Base-by-base conservation (phyloP, 2,797 vertebrate genomes). In the Parambassis ranga region DNA sequence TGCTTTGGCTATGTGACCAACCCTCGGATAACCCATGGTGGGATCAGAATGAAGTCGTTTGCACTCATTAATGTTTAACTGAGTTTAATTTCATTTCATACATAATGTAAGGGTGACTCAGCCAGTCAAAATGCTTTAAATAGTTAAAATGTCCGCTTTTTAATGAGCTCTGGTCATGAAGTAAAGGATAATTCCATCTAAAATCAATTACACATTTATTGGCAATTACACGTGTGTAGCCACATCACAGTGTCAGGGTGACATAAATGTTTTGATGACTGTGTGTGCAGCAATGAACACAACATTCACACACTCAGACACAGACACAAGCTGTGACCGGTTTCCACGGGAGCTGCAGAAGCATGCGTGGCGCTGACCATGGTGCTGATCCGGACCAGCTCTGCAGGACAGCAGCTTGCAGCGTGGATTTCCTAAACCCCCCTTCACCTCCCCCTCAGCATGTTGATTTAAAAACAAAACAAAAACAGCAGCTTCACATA, bases 361-460 rank as follows among this genome's bases (percentile, higher is more conserved):
- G 52, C 50, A 4, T 7, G 28, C 37, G 15, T 16, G 30, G 64
- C 8, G 77, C 85, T 90, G 84, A 44, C 88, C 86, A 16, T 78
- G 88, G 89, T 89, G 68, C 88, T 89, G 85, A 86, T 67, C 27
- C 55, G 50, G 24, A 51, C 10, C 38, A 5, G 24, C 52, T 1
- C 49, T 28, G 42, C 6, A 8, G 56, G 56, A 44, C 2, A n/a
- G 33, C 32, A 14, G 20, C 39, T 19, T 3, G 14, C 16, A 1
- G 19, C 27, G 3, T 33, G 14, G 9, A 22, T 32, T 5, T 30
- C 43, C 46, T 28, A 28, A 23, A 13, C 7, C 36, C 32, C 36
- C 7, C 16, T 37, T 30, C 22, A 10, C 44, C 14, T n/a, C n/a
- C 15, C 10, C 20, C 7, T 41, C 13, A 30, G 8, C 6, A 6